phyloP scores from a whole-genome alignment of 2,888 invertebrate species.

The Rhagium mordax region DNA sequence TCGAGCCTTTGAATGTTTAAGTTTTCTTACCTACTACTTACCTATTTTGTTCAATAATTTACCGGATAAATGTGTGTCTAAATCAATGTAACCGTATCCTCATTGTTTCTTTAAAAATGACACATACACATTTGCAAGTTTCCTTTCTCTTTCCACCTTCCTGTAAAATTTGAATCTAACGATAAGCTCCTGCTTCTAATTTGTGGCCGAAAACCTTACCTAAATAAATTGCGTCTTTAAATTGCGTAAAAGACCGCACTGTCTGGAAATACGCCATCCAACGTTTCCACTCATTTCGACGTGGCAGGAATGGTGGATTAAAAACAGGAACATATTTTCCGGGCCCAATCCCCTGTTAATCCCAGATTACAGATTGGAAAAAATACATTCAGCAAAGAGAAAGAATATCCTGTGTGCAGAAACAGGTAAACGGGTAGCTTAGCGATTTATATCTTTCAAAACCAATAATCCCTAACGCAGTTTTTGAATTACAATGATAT shows the following conservation, averaged over 20 bases:
- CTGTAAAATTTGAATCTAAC: slow-evolving; percentile 29
- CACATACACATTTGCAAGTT: neutral
- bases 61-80: too few relatives aligned
- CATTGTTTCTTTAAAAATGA: neutral
- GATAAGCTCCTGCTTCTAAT: slow-evolving; percentile 34
- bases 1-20: too few relatives aligned
- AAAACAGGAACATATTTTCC: slow-evolving; percentile 41
- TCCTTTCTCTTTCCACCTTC: slow-evolving; percentile 12
- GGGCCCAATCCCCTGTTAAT: slow-evolving; percentile 30
- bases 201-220: slow-evolving; percentile 39
- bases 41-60: too few relatives aligned
- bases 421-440: neutral
- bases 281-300: slow-evolving; percentile 22
- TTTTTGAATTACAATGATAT: neutral
- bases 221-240: slow-evolving; percentile 39
- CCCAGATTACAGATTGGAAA: slow-evolving; percentile 33
- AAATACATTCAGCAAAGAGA: slow-evolving; percentile 30
- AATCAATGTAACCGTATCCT: neutral
- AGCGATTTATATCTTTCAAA: neutral
- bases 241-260: slow-evolving; percentile 36
- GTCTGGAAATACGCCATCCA: neutral
- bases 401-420: neutral
- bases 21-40: too few relatives aligned
- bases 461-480: neutral
- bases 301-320: slow-evolving; percentile 23